Evolutionary conservation across 2,888 invertebrate species (phyloP).

Genomic region (Homarus gammarus): DNA sequence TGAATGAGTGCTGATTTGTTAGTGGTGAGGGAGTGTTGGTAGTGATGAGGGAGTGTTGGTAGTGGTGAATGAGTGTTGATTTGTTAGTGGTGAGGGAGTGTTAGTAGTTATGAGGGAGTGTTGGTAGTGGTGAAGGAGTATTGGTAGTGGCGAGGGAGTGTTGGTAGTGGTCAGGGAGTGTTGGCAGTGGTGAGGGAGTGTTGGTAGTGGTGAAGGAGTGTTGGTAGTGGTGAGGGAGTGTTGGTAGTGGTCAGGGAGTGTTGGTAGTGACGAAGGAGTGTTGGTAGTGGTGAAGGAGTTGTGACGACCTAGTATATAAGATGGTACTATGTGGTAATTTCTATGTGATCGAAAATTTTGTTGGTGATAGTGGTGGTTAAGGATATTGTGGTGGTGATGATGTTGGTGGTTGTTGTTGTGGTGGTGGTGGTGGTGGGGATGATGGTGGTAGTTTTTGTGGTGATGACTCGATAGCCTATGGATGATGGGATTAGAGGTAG

Average conservation of each 20-base stretch:
- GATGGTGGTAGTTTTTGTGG: too few species aligned
- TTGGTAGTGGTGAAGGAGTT: background rate
- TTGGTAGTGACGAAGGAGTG: background rate
- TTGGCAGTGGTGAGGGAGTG: background rate
- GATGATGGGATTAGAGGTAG: too few species aligned
- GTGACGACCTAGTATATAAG: too few species aligned
- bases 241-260: background rate
- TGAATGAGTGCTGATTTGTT: too few species aligned
- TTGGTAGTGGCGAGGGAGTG: background rate
- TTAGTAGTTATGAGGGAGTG: conserved; percentile 17
- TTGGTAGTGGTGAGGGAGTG: background rate
- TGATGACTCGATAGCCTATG: too few species aligned
- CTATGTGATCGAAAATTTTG: too few species aligned
- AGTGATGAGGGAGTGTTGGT: conserved; percentile 6
- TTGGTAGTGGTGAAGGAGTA: conserved; percentile 10
- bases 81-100: conserved; percentile 49
- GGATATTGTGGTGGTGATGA: too few species aligned
- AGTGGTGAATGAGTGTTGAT: conserved; percentile 45
- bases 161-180: background rate
- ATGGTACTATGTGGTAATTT: too few species aligned
- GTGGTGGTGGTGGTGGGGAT: too few species aligned
- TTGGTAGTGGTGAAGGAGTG: background rate
- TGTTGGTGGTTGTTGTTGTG: too few species aligned
- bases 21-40: too few species aligned
- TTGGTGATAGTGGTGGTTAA: too few species aligned